These are phyloP conservation scores for Epiblema foenella DNA, from an alignment of 2,888 invertebrate species.

Conservation along the genomic window DNA sequence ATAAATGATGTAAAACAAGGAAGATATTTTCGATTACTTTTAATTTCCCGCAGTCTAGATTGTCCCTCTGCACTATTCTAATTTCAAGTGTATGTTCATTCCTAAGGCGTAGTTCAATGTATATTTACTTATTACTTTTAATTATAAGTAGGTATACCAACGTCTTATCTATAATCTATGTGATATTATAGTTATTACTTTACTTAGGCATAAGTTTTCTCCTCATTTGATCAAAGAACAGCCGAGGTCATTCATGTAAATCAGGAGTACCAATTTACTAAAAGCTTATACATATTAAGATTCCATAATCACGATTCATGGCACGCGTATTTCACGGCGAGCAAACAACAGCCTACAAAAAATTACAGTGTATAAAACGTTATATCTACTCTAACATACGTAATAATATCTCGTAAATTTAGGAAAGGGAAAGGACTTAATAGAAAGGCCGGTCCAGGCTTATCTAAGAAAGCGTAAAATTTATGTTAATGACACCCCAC, in stretches of 20 bases:
- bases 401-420: conserved; percentile 69
- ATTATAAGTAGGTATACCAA: neutral
- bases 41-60: no score
- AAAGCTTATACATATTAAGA: conserved; percentile 35
- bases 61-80: no score
- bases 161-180: no score
- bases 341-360: conserved; percentile 21
- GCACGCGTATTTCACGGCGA: conserved; percentile 16
- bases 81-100: no score
- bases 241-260: neutral
- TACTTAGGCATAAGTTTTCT: neutral
- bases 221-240: neutral
- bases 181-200: neutral
- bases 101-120: no score
- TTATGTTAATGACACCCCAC: conserved; percentile 76
- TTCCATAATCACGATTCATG: conserved; percentile 24
- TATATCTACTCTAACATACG: conserved; percentile 58
- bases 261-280: conserved; percentile 33
- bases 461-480: conserved; percentile 76
- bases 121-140: no score
- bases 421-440: conserved; percentile 63
- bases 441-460: conserved; percentile 71
- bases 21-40: no score
- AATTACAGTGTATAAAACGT: conserved; percentile 49
- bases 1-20: no score